Evolutionary conservation across 1,140 invertebrate species (phyloP).

Genomic region (Chelonus insularis): DNA sequence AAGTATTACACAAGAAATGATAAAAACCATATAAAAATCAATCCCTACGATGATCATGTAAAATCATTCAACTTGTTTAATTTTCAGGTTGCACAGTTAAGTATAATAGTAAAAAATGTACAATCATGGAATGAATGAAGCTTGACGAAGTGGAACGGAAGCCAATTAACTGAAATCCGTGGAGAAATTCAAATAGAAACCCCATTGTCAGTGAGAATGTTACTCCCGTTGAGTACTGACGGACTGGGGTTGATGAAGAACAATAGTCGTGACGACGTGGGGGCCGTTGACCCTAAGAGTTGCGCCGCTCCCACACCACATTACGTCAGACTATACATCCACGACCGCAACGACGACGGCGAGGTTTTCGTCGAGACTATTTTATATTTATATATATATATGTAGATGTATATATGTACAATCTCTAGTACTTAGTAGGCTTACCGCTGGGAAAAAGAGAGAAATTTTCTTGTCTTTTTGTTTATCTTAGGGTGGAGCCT

Average conservation of each 20-base stretch:
- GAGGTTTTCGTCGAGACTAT: too few species aligned
- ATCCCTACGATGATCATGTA: background rate
- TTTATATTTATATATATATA: too few species aligned
- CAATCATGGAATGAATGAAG: background rate
- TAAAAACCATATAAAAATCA: background rate
- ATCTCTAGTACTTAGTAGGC: background rate
- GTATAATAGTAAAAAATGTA: background rate
- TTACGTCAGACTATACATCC: conserved; percentile 41
- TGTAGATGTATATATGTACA: too few species aligned
- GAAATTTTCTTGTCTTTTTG: background rate
- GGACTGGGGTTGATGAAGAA: conserved; percentile 41
- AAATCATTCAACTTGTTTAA: background rate
- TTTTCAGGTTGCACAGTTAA: background rate
- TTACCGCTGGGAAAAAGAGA: background rate
- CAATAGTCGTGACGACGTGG: conserved; percentile 37
- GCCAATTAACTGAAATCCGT: background rate
- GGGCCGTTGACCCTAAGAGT: conserved; percentile 42
- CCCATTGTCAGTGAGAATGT: background rate
- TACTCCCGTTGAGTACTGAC: background rate
- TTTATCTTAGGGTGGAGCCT: conserved; percentile 3
- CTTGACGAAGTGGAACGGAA: conserved; percentile 10
- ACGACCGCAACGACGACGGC: too few species aligned
- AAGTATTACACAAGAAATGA: background rate
- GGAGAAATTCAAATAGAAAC: background rate
- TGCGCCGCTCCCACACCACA: conserved; percentile 45